Evolutionary conservation across 2,797 vertebrate species (phyloP).

Genomic region (Sebastes oblongus): DNA sequence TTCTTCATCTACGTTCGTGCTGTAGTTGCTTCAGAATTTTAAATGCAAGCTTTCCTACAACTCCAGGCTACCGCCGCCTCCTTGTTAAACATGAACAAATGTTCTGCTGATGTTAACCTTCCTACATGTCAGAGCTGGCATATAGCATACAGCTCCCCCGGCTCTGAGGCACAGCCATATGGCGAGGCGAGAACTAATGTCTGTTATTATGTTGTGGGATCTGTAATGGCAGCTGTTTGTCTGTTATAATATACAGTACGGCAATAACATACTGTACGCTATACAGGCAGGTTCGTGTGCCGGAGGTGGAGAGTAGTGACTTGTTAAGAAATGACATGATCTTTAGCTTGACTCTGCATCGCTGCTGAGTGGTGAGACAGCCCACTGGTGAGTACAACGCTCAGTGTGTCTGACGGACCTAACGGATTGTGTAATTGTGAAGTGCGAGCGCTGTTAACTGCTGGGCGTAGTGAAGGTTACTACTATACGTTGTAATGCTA

Average conservation of each 20-base stretch:
- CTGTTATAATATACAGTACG: conserved; percentile 2
- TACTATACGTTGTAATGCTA: not conserved
- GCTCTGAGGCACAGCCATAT: conserved; percentile 50
- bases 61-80: not conserved
- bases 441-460: not conserved
- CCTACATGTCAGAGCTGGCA: conserved; percentile 44
- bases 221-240: conserved; percentile 18
- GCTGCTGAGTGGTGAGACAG: conserved; percentile 2
- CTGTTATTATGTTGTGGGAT: conserved; percentile 27
- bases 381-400: not conserved
- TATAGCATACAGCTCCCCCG: conserved; percentile 10
- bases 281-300: not conserved
- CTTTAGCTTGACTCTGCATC: not conserved
- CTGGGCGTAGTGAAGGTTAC: not conserved
- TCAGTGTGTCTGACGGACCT: not conserved
- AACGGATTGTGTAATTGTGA: not conserved
- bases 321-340: conserved; percentile 14
- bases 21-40: not conserved
- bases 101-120: conserved; percentile 40
- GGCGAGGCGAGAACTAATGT: conserved; percentile 36
- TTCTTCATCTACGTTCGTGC: not conserved
- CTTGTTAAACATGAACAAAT: conserved; percentile 45
- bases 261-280: not conserved
- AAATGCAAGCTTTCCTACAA: not conserved
- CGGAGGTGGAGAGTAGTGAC: conserved; percentile 5